phyloP scores from a whole-genome alignment of 64 coral and sea anemone genomes.

The Porites australiensis region DNA sequence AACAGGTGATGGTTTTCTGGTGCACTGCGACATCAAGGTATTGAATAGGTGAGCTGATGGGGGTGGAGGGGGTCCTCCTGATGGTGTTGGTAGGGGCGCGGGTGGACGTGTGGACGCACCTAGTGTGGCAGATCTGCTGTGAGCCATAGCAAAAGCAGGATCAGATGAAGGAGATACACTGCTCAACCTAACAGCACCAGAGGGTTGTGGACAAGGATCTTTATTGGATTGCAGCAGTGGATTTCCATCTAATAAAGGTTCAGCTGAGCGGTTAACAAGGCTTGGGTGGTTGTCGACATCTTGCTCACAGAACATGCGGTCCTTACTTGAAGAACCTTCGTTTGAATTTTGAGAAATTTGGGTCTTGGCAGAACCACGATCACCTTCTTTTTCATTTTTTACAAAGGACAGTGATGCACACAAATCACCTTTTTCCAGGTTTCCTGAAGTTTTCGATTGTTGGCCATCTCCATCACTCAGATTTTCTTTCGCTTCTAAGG shows the following conservation, averaged over 20 bases:
- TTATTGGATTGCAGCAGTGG: background rate
- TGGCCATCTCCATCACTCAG: background rate
- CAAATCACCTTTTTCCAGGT: no score
- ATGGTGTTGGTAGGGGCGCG: background rate
- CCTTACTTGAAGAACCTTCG: no score
- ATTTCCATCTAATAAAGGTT: no score
- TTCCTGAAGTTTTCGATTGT: background rate
- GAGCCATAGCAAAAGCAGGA: background rate
- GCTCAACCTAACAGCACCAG: background rate
- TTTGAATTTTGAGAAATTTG: no score
- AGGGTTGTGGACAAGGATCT: background rate
- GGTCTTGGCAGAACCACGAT: no score
- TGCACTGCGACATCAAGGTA: constrained; percentile 78
- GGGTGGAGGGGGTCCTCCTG: constrained; percentile 78
- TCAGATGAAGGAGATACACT: background rate
- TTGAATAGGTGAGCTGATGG: constrained; percentile 75
- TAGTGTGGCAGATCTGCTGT: no score
- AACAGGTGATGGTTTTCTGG: constrained; percentile 67
- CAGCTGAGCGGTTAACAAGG: no score
- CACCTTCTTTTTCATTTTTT: no score
- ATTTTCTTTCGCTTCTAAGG: background rate
- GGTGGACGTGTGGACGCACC: background rate
- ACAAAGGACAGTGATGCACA: no score
- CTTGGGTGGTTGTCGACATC: no score
- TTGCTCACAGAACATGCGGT: no score